phyloP scores from a whole-genome alignment of 2,888 invertebrate species.

The Lypha dubia region DNA sequence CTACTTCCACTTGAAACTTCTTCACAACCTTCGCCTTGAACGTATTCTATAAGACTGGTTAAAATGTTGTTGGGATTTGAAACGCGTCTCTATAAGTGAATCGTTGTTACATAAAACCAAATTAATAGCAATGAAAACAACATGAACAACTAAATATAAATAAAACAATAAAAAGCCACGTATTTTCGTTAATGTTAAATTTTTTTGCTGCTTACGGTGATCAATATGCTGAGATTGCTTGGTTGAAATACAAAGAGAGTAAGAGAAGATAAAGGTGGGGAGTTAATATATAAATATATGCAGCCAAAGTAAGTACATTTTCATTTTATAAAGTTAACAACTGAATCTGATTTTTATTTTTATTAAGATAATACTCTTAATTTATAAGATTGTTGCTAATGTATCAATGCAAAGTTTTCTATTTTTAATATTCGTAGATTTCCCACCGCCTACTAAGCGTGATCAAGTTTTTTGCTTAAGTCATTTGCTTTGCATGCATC shows the following conservation, averaged over 20 bases:
- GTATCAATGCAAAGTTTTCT: constrained; percentile 12
- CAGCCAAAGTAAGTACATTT: constrained; percentile 30
- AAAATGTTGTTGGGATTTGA: constrained; percentile 39
- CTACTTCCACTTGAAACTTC: constrained; percentile 8
- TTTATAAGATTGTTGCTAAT: neutral
- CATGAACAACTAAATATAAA: constrained; percentile 22
- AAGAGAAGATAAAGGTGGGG: neutral
- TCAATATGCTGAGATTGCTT: constrained; percentile 67
- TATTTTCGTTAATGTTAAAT: constrained; percentile 47
- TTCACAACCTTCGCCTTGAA: constrained; percentile 81
- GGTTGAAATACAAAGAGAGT: neutral
- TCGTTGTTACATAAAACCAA: constrained; percentile 5
- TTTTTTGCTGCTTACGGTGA: constrained; percentile 25
- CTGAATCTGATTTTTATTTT: constrained; percentile 19
- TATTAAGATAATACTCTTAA: neutral
- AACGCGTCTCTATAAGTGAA: constrained; percentile 54
- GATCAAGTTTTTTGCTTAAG: constrained; percentile 49
- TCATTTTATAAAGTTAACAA: constrained; percentile 9
- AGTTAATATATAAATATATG: too few relatives aligned
- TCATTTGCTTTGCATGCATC: constrained; percentile 35
- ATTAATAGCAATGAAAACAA: constrained; percentile 12
- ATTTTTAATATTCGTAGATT: neutral
- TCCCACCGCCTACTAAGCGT: neutral
- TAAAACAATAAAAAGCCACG: constrained; percentile 59
- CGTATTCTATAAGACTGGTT: constrained; percentile 79